Percentiles rank a stretch among this genome's conserved stretches.
These are phyloP conservation scores for Fissipunctia ypsillon DNA, from an alignment of 2,888 invertebrate species.

Conservation along the genomic window DNA sequence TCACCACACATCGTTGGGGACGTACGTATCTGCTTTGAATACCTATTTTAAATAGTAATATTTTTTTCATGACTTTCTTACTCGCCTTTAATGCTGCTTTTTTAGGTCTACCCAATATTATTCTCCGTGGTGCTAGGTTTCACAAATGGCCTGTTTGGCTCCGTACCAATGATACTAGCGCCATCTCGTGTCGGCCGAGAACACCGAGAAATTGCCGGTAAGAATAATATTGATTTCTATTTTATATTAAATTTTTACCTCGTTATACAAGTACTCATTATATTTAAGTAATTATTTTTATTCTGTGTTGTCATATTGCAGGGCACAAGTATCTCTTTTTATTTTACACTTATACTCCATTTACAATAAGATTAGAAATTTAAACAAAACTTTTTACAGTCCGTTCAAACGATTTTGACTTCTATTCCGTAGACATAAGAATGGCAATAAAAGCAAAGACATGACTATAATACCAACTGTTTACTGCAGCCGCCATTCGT, in stretches of 20 bases:
- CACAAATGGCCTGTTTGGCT: constrained; percentile 96
- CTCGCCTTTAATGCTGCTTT: constrained; percentile 28
- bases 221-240: neutral
- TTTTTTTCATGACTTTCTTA: neutral
- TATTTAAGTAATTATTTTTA: neutral
- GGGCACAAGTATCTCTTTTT: no score
- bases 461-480: no score
- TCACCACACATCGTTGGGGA: constrained; percentile 93
- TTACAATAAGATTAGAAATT: no score
- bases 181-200: constrained; percentile 96
- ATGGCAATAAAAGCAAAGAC: no score
- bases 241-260: constrained; percentile 1
- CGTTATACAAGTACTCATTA: neutral
- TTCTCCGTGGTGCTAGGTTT: constrained; percentile 93
- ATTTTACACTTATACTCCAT: no score
- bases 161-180: constrained; percentile 97
- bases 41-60: neutral
- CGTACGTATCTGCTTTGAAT: constrained; percentile 70
- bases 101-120: constrained; percentile 87
- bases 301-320: neutral
- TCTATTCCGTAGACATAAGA: no score
- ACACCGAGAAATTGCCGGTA: constrained; percentile 96
- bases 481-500: no score
- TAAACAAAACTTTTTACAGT: no score
- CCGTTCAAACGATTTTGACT: no score